These are phyloP conservation scores for Spinus pinus DNA, from an alignment of 2,797 vertebrate genomes.

Conservation along the genomic window DNA sequence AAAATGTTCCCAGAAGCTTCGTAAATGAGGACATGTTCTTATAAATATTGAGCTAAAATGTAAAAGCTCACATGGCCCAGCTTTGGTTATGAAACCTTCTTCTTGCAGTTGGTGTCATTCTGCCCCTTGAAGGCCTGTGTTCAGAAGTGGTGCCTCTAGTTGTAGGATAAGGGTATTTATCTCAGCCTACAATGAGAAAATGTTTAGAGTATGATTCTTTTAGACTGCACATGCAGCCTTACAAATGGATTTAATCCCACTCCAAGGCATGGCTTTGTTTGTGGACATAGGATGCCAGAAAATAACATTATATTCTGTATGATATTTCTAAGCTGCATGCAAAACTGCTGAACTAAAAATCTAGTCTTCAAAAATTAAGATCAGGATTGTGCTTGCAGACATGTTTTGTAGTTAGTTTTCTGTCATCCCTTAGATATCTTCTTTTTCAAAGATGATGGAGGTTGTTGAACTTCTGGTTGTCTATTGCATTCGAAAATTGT, in stretches of 20 bases:
- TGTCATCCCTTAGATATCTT: background rate
- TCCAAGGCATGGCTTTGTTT: constrained; percentile 1
- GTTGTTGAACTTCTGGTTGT: background rate
- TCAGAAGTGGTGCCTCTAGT: background rate
- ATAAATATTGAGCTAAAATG: constrained; percentile 11
- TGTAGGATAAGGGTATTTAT: background rate
- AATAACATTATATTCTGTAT: background rate
- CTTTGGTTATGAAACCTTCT: background rate
- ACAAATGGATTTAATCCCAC: constrained; percentile 12
- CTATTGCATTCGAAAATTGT: background rate
- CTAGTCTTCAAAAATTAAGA: background rate
- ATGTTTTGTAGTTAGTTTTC: background rate
- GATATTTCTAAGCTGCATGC: background rate
- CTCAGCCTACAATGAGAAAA: background rate
- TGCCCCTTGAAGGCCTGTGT: background rate
- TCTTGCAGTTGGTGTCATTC: background rate
- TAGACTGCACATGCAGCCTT: background rate
- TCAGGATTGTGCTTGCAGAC: background rate
- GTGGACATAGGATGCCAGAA: background rate
- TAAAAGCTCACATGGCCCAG: background rate
- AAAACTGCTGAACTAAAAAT: background rate
- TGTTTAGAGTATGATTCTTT: background rate
- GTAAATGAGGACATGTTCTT: constrained; percentile 51
- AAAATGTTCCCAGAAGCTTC: constrained; percentile 62
- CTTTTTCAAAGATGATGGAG: background rate